Evolutionary conservation across 2,888 invertebrate genomes (phyloP), one percentile per base, ranked within the genome.

Genomic region (Xanthorhoe designata): DNA sequence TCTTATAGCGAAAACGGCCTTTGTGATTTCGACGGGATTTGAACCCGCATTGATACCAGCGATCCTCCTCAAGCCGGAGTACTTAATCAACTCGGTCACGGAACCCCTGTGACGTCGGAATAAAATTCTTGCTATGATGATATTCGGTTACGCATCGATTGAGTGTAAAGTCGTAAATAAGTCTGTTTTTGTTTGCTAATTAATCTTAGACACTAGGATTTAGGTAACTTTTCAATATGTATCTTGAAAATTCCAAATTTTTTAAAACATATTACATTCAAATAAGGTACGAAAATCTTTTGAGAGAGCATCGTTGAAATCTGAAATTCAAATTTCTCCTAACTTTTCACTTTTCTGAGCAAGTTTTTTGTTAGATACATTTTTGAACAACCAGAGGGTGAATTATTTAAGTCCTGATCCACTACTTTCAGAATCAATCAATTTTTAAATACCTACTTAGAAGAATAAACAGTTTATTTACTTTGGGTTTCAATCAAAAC

Each of bases 381-480:
- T 32, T 32, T 32, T 32, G 32, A 32, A 15, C 19, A 32, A 29
- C 32, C 19, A 38, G 19, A 35, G 18, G 24, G 51, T 59, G 58
- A 59, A 59, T 59, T 18, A 51, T 38, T 59, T 49, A 35, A 18
- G 18, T 35, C 49, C 18, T 2, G 42, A 45, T 32, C 32, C n/a
- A 17, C 32, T 32, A 13, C 6, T 53, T 53, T 52, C 32, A n/a
- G 45, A 55, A 56, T 45, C 29, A 5, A n/a, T 47, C 18, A 32
- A 24, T 57, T 49, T 57, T 15, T 57, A 4, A 52, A 32, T n/a
- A 24, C 24, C 24, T 24, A 24, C 24, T 24, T 24, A 57, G 47
- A 32, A 32, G n/a, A 13, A 2, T 42, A 42, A 5, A 32, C 32
- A 42, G 42, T 42, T 3, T 38, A 38, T 42, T 42, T 42, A 42